Percentiles rank a stretch among this genome's conserved stretches.
Evolutionary conservation across 2,888 invertebrate genomes (phyloP).

Genomic region (Ctena decussata): DNA sequence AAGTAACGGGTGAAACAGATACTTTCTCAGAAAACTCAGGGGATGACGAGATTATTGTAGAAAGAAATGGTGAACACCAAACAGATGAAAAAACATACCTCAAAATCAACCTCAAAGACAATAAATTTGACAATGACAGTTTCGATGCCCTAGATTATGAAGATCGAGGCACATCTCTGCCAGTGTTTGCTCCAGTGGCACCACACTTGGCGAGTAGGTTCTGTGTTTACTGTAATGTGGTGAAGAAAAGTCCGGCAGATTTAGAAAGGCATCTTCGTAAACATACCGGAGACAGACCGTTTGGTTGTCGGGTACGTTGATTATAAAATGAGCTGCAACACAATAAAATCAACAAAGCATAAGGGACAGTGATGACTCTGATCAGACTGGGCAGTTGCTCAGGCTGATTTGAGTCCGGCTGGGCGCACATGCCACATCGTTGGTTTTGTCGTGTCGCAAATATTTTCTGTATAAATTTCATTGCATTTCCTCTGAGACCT

Average conservation of each 20-base stretch:
- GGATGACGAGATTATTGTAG: not conserved
- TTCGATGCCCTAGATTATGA: constrained; percentile 25
- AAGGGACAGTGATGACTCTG: no score
- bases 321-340: no score
- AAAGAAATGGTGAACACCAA: not conserved
- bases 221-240: constrained; percentile 83
- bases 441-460: no score
- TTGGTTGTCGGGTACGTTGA: constrained; percentile 81
- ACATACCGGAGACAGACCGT: constrained; percentile 84
- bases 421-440: no score
- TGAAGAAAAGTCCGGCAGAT: constrained; percentile 83
- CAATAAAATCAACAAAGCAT: no score
- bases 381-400: no score
- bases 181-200: constrained; percentile 30
- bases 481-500: no score
- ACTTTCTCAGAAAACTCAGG: constrained; percentile 7
- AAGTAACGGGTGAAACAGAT: not conserved
- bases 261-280: constrained; percentile 81
- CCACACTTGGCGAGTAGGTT: constrained; percentile 66
- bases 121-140: constrained; percentile 1
- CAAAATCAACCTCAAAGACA: constrained; percentile 43
- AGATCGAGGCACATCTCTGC: not conserved
- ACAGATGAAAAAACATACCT: constrained; percentile 23
- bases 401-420: no score
- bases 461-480: no score